Base-by-base conservation (phyloP, 2,113 vertebrate genomes). In the Albula goreensis region DNA sequence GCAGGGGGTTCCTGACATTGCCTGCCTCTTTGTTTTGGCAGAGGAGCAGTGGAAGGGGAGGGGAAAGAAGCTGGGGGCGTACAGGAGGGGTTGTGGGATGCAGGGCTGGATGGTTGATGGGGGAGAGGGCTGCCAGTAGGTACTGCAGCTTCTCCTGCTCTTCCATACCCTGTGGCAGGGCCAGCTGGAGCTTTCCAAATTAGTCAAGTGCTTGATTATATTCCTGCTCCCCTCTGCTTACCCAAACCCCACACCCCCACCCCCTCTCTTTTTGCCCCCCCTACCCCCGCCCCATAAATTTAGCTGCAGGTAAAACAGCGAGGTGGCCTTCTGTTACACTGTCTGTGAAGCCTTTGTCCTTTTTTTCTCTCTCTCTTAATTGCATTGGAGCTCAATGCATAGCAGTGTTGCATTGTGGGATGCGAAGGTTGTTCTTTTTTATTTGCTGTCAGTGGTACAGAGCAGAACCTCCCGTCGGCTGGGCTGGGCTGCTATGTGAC, bases 131-230 rank as follows among this genome's bases (percentile, higher is more conserved):
- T 93, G 93, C 91, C 93, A 91, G 90, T 92, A 94, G 94, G 95
- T 94, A 94, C 93, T 94, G 89, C 85, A 90, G 93, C 92, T 94
- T 92, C 93, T 88, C 82, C 92, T 92, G 91, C 91, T 95, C 93
- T 84, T 90, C 22, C 93, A 94, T 94, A 92, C 96, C 97, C 97
- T 98, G 96, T 96, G 96, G 97, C 97, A 96, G 95, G 96, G 95
- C 96, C 97, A 97, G 97, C 97, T 97, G 97, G 96, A 97, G 96
- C 95, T 93, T 94, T 95, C 94, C 95, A 97, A 98, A 97, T 98
- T 96, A 98, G 97, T 92, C 95, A 92, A 93, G 96, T 94, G 93
- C 96, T 97, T 97, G 95, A 96, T 97, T 97, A 97, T 96, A 94
- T 95, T 90, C 93, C 94, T 93, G 53, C 17, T 41, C 49, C 52